Conservation (phyloP, 2,888 invertebrate species). For the Sminthurides aquaticus region DNA sequence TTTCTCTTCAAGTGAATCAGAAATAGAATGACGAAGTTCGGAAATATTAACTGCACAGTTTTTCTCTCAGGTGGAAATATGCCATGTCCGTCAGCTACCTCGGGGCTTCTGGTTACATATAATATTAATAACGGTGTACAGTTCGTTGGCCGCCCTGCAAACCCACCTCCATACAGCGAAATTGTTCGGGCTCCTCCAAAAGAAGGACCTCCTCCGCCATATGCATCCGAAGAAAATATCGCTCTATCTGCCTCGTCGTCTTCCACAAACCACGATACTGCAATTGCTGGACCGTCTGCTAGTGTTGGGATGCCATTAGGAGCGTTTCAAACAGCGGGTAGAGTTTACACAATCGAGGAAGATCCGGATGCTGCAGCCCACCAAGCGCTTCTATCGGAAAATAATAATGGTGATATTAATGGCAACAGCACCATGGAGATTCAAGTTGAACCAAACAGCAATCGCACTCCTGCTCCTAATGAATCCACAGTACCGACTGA, state of each 20-base stretch:
- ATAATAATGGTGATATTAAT: constrained; percentile 32
- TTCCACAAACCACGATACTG: constrained; percentile 6
- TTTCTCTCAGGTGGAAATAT: constrained; percentile 16
- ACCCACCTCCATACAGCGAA: constrained; percentile 49
- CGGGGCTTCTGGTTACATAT: constrained; percentile 47
- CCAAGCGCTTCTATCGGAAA: constrained; percentile 25
- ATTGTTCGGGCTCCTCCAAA: constrained; percentile 46
- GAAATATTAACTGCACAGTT: too few species aligned
- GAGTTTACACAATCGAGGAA: constrained; percentile 16
- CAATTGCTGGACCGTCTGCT: background rate
- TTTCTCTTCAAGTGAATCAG: background rate
- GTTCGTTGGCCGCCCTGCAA: constrained; percentile 47
- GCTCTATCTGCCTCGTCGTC: constrained; percentile 12
- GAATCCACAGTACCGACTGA: background rate
- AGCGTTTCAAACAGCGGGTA: background rate
- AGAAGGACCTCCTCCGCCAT: constrained; percentile 52
- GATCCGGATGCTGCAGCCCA: constrained; percentile 20
- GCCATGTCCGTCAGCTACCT: constrained; percentile 28
- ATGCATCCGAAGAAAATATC: constrained; percentile 46
- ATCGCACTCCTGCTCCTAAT: background rate
- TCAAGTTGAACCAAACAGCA: constrained; percentile 21
- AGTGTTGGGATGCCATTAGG: background rate
- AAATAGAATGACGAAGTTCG: too few species aligned
- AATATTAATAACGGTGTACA: constrained; percentile 49
- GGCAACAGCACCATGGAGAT: constrained; percentile 27